Percentiles rank a stretch among this genome's conserved stretches.
Evolutionary conservation across 1,140 invertebrate species (phyloP).

Genomic region (Mactra quadrangularis): DNA sequence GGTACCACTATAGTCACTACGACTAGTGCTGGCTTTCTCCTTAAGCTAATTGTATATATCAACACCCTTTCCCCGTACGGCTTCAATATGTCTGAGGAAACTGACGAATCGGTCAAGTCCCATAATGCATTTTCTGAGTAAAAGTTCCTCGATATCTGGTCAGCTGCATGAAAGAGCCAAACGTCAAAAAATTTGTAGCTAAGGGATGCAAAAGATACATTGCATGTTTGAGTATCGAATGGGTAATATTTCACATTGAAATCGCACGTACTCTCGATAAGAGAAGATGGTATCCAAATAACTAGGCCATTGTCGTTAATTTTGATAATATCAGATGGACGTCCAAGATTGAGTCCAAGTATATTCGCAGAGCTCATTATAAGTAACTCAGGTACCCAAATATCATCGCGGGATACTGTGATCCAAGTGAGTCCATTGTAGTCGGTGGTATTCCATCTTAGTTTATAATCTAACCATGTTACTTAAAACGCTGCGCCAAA

Average conservation of each 20-base stretch:
- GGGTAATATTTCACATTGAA: conserved; percentile 11
- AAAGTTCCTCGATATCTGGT: not conserved
- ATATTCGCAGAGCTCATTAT: not conserved
- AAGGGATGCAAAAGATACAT: not conserved
- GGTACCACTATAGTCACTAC: conserved; percentile 86
- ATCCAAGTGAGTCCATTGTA: not conserved
- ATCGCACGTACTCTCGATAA: conserved; percentile 11
- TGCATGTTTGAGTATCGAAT: conserved; percentile 10
- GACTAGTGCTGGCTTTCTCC: conserved; percentile 77
- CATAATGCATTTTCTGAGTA: not conserved
- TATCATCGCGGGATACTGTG: not conserved
- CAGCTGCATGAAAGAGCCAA: not conserved
- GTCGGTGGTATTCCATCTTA: not conserved
- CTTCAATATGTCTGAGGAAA: not conserved
- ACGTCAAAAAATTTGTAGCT: conserved; percentile 1
- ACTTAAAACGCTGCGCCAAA: conserved; percentile 38
- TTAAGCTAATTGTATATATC: not conserved
- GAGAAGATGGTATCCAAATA: not conserved
- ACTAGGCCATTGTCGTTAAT: not conserved
- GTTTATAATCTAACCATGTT: not conserved
- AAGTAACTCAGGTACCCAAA: conserved; percentile 21
- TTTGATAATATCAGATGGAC: not conserved
- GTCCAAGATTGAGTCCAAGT: not conserved
- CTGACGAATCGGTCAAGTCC: not conserved
- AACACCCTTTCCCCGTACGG: not conserved